Evolutionary conservation across 2,797 vertebrate species (phyloP).

Genomic region (Mallotus villosus): DNA sequence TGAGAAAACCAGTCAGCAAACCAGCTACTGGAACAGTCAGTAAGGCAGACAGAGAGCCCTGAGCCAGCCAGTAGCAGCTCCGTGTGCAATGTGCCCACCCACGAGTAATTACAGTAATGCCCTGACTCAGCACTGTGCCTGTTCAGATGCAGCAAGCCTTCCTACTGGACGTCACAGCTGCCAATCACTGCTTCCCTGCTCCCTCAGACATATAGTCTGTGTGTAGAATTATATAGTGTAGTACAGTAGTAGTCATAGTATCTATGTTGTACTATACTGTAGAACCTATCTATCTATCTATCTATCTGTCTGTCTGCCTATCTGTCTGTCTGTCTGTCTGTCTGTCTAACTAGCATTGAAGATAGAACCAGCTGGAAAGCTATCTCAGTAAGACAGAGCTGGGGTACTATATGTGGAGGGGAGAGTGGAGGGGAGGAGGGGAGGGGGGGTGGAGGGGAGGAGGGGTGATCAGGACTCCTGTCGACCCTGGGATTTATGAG

Average conservation of each 20-base stretch:
- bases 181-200: conserved; percentile 43
- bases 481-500: conserved; percentile 24
- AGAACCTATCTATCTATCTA: no score
- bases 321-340: no score
- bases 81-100: conserved; percentile 46
- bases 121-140: conserved; percentile 67
- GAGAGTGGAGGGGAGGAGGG: not conserved
- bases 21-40: conserved; percentile 1
- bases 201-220: no score
- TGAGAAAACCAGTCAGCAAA: not conserved
- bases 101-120: conserved; percentile 67
- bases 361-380: no score
- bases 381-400: not conserved
- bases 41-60: not conserved
- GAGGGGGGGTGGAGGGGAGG: not conserved
- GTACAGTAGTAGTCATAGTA: no score
- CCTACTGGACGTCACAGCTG: conserved; percentile 46
- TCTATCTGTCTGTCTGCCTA: no score
- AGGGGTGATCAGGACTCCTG: conserved; percentile 6
- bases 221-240: no score
- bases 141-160: conserved; percentile 47
- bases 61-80: conserved; percentile 33
- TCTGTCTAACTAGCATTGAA: not conserved
- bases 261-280: no score
- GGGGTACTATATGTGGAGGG: not conserved